Base-by-base conservation (phyloP, 2,888 invertebrate species). In the Thymelicus lineola region DNA sequence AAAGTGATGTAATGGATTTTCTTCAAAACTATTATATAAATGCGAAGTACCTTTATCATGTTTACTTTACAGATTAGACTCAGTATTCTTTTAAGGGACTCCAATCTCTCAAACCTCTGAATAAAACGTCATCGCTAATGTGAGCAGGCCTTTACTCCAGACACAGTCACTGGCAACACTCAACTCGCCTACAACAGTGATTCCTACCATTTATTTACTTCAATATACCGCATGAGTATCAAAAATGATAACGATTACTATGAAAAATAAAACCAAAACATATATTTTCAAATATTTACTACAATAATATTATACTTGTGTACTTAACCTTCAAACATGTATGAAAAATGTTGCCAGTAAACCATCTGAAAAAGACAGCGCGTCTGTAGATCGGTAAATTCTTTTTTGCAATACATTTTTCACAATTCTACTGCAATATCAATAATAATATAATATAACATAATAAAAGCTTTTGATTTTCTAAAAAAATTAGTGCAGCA, bases 261-360 rank as follows among this genome's bases (percentile, higher is more conserved):
- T 45, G 48, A 61, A 62, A 67, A 68, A 68, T 68, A 68, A 68
- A 68, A 68, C 67, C 42, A 67, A 61, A 28, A 15, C 10, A 53
- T 10, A 35, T 42, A 42, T 68, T 68, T 61, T 62, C n/a, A 62
- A 57, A 62, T 57, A 62, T 68, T 68, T 68, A 68, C 68, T 68
- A 62, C 50, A 61, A 46, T 45, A 57, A 66, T 46, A 66, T 46
- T 66, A 58, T 46, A 50, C 10, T 55, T 55, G 61, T 68, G 67
- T 68, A 61, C 67, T 68, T 68, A 68, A 46, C 6, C 36, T 57
- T 55, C 55, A 35, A 68, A 68, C 61, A 62, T 42, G 55, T 61
- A 59, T 20, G 28, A 59, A 46, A 55, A 61, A 67, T 67, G 67
- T 61, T 61, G 61, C 61, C 67, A 68, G 67, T 12, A 55, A 36